These are phyloP conservation scores for Chrysodeixis includens DNA, from an alignment of 2,888 invertebrate genomes.

Conservation along the genomic window DNA sequence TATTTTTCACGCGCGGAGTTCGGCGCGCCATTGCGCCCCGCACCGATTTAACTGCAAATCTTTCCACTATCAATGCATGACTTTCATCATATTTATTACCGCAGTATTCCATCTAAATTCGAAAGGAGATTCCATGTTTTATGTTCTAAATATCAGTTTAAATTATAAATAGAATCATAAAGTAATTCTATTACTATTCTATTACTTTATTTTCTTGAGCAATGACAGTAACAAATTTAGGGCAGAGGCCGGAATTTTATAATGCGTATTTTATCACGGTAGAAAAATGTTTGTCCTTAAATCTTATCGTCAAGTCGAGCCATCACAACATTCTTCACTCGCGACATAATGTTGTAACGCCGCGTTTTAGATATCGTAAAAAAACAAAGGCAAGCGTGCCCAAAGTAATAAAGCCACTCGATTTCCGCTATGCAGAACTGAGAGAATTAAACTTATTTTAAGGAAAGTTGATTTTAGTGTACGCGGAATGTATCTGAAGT, in stretches of 20 bases:
- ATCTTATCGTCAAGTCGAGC: slow-evolving; percentile 65
- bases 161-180: not conserved
- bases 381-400: slow-evolving; percentile 80
- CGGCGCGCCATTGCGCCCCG: slow-evolving; percentile 65
- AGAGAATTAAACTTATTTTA: slow-evolving; percentile 84
- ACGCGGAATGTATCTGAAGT: slow-evolving; percentile 79
- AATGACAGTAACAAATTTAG: not conserved
- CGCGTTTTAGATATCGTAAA: slow-evolving; percentile 79
- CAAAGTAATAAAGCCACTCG: slow-evolving; percentile 81
- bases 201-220: not conserved
- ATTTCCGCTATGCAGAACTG: slow-evolving; percentile 80
- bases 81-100: slow-evolving; percentile 52
- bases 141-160: too few species aligned
- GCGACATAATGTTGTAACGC: slow-evolving; percentile 75
- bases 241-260: not conserved
- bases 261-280: slow-evolving; percentile 56
- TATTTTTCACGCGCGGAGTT: slow-evolving; percentile 82
- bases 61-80: slow-evolving; percentile 72
- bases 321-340: slow-evolving; percentile 73
- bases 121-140: too few species aligned
- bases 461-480: slow-evolving; percentile 78
- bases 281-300: slow-evolving; percentile 51
- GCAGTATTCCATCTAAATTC: not conserved
- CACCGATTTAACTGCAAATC: slow-evolving; percentile 70
- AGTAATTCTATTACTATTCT: not conserved